Evolutionary conservation across 2,888 invertebrate species (phyloP).

Genomic region (Mythimna albipuncta): DNA sequence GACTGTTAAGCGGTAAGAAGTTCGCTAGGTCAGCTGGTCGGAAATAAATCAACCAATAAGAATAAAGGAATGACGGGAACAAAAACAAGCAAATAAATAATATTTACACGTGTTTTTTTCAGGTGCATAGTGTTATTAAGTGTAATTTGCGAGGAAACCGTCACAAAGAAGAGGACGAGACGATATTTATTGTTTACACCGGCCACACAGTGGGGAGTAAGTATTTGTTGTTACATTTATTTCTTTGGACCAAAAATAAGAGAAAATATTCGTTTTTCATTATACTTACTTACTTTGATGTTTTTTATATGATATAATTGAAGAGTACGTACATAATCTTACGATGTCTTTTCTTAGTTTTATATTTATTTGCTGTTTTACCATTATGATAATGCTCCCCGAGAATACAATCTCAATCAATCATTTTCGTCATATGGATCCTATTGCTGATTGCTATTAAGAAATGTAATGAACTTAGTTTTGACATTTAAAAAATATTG

Average conservation of each 20-base stretch:
- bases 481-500: no score
- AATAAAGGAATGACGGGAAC: constrained; percentile 1
- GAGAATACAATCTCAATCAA: no score
- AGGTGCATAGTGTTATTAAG: constrained; percentile 64
- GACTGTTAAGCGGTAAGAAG: no score
- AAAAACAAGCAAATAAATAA: constrained; percentile 49
- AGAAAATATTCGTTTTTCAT: background rate
- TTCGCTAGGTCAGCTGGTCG: background rate
- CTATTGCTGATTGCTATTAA: no score
- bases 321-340: background rate
- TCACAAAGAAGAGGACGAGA: constrained; percentile 72
- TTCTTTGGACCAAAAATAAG: constrained; percentile 7
- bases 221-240: constrained; percentile 62
- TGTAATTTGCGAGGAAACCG: constrained; percentile 61
- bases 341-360: background rate
- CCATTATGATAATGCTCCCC: no score
- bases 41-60: background rate
- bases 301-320: background rate
- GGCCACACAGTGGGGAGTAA: constrained; percentile 85
- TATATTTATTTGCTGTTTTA: no score
- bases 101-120: constrained; percentile 47
- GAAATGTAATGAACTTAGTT: no score
- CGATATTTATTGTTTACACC: constrained; percentile 83
- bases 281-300: constrained; percentile 4
- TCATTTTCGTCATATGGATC: no score